Conservation (phyloP, 2,113 vertebrate genomes). For the Cariama cristata region DNA sequence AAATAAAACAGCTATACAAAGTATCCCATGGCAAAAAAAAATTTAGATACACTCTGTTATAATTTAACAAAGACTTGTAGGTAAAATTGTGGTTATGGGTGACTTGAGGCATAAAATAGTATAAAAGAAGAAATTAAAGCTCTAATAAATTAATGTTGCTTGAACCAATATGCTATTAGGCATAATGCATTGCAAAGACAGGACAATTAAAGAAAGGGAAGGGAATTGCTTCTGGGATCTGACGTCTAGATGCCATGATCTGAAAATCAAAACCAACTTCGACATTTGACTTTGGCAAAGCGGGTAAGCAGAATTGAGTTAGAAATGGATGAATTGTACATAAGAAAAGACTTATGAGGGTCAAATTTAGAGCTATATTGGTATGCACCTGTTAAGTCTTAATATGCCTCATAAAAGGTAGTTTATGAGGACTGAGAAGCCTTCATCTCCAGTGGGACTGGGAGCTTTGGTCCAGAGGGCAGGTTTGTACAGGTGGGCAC, state of each 20-base stretch:
- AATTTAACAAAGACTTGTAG: constrained; percentile 29
- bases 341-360: neutral
- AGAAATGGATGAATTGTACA: neutral
- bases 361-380: neutral
- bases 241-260: neutral
- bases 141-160: constrained; percentile 51
- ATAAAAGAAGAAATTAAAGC: constrained; percentile 30
- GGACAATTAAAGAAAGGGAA: neutral
- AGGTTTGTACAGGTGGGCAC: neutral
- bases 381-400: neutral
- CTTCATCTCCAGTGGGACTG: neutral
- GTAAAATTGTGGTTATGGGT: constrained; percentile 45
- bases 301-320: neutral
- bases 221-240: neutral
- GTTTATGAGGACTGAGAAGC: neutral
- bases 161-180: constrained; percentile 6
- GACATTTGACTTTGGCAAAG: neutral
- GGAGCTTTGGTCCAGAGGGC: neutral
- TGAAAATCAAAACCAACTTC: neutral
- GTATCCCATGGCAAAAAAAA: neutral
- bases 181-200: constrained; percentile 5
- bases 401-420: neutral
- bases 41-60: neutral
- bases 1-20: constrained; percentile 4
- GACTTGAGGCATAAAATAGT: constrained; percentile 24